Evolutionary conservation across 2,797 vertebrate genomes (phyloP).

Genomic region (Amniataba percoides): DNA sequence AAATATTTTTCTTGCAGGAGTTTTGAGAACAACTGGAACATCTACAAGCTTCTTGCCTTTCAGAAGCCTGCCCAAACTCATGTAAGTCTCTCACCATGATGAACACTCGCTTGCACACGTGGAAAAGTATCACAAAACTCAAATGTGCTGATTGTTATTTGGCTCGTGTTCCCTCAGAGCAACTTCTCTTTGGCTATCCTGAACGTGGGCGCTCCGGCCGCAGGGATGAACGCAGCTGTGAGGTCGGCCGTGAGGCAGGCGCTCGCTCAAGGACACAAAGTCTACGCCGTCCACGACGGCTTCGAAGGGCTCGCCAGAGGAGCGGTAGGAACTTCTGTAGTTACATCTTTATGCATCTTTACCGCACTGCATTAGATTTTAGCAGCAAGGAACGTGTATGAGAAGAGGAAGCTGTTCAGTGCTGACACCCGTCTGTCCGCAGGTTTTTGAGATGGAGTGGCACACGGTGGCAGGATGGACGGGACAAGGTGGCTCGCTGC

Average conservation of each 20-base stretch:
- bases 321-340: slow-evolving; percentile 78
- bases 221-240: slow-evolving; percentile 94
- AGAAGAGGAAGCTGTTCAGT: background rate
- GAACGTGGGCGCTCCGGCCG: slow-evolving; percentile 94
- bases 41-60: slow-evolving; percentile 92
- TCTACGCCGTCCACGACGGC: slow-evolving; percentile 91
- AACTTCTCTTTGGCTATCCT: slow-evolving; percentile 91
- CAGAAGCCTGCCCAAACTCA: slow-evolving; percentile 86
- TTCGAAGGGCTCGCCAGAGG: slow-evolving; percentile 93
- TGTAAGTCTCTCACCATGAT: slow-evolving; percentile 75
- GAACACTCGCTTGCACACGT: background rate
- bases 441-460: slow-evolving; percentile 93
- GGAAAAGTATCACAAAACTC: background rate
- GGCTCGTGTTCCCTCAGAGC: slow-evolving; percentile 78
- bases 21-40: slow-evolving; percentile 98
- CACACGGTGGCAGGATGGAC: slow-evolving; percentile 94
- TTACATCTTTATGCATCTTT: background rate
- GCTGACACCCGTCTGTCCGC: slow-evolving; percentile 29
- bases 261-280: slow-evolving; percentile 89
- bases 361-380: background rate
- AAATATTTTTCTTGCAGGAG: slow-evolving; percentile 85
- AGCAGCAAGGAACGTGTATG: background rate
- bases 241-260: slow-evolving; percentile 91
- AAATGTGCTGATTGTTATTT: background rate
- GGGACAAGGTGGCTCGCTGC: slow-evolving; percentile 93